Evolutionary conservation across 2,888 invertebrate species (phyloP), one percentile per base, ranked within the genome.

Genomic region (Siphlonurus alternatus): DNA sequence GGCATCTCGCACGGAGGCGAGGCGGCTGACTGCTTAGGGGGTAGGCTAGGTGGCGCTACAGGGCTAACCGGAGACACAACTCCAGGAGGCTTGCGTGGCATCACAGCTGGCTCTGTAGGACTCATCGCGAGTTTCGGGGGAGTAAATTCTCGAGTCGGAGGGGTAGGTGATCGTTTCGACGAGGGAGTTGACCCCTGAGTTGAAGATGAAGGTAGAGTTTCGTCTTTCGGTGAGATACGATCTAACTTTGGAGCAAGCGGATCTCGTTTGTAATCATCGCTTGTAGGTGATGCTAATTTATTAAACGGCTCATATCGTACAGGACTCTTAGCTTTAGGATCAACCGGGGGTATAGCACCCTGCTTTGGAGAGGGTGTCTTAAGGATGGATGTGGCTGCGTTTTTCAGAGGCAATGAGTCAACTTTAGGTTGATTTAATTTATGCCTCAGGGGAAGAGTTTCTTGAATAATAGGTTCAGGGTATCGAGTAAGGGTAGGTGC

Each of bases 401-500:
- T 56, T 56, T 56, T 56, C 5, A 56, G 56, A 22, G 56, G 56
- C 56, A 56, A 22, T 22, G 56, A 56, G 5, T 56, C 56, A 56
- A 56, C 56, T 22, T 56, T 56, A 22, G 56, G 56, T 22, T 56
- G 56, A n/a, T 56, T 56, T 22, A 56, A 22, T 56, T 56, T 56
- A 22, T 22, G 19, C 56, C 56, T 56, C 19, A 22, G 22, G 5
- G 56, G 56, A 10, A 56, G n/a, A 5, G 56, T 56, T 22, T 56
- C 56, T 22, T 56, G 56, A 22, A 56, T 56, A 5, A 56, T 22
- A 10, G 56, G 56, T 56, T 56, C 56, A 20, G 56, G 56, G 56
- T 56, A 56, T n/a, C 56, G 5, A 56, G 56, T 56, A 22, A 56
- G 56, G n/a, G 56, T 56, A 22, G 56, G 56, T n/a, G 56, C 56